Evolutionary conservation across 1,140 invertebrate genomes (phyloP), one percentile per base, ranked within the genome.

Genomic region (Neoseiulus cucumeris): DNA sequence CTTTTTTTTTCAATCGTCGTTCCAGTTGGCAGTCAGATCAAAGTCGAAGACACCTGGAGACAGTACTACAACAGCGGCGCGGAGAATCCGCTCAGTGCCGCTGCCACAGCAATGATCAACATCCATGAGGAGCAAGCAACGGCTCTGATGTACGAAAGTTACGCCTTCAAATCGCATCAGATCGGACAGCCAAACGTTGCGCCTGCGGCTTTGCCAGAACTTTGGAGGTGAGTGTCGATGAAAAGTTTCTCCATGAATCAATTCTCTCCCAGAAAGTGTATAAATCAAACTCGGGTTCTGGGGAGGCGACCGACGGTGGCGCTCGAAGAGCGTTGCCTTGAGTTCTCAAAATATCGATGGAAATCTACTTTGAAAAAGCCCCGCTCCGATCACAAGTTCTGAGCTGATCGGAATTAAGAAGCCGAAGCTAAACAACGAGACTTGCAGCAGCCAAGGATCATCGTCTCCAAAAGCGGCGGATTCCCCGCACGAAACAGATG

Each of bases 71-170:
- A 59, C 51, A 25, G 33, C 25, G 51, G 18, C 18, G 45, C 45
- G 14, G 51, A 59, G 51, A 59, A 17, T 59, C 17, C 51, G 22
- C 33, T 59, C 14, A 59, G 51, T 33, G 51, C 51, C 22, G 25
- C 51, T n/a, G 51, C 51, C 22, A 25, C 51, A 25, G 51, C 51
- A 2, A 59, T 59, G 51, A 25, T 59, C 51, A 59, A 59, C 22
- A 59, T 59, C 22, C 51, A 59, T 59, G 51, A 25, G 22, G 51
- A 59, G 51, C 51, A 59, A 9, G 51, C 25, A 6, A 17, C 51
- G 22, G 33, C 25, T 25, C 33, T 59, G 33, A 33, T 33, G 14
- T 59, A 59, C 51, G 51, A 59, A 33, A 33, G 51, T 29, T 59
- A 59, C 33, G 51, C 51, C 33, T 33, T 59, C 51, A 59, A 59